phyloP scores from a whole-genome alignment of 1,140 invertebrate genomes.

The Trichoplusia ni region DNA sequence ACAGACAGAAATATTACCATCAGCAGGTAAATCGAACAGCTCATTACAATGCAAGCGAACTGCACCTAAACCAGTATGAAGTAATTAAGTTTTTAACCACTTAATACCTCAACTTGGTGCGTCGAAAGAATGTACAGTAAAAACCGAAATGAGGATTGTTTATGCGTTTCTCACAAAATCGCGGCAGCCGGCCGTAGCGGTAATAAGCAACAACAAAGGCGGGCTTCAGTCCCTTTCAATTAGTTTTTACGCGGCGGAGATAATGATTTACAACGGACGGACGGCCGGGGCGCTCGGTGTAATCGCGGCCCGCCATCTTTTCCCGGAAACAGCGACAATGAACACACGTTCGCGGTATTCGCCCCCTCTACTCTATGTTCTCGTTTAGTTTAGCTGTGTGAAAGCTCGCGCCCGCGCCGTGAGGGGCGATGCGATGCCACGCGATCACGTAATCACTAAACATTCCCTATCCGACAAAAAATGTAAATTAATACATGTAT shows the following conservation, averaged over 20 bases:
- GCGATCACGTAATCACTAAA: neutral
- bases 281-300: conserved; percentile 39
- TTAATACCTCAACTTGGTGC: conserved; percentile 2
- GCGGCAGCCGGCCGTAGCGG: conserved; percentile 24
- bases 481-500: too few species aligned
- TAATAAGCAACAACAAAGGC: conserved; percentile 60
- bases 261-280: conserved; percentile 57
- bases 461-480: too few species aligned
- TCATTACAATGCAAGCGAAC: neutral
- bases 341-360: conserved; percentile 45
- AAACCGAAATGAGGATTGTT: conserved; percentile 32
- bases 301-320: conserved; percentile 62
- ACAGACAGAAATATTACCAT: too few species aligned
- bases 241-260: conserved; percentile 57
- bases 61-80: conserved; percentile 12
- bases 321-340: conserved; percentile 67
- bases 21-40: too few species aligned
- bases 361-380: conserved; percentile 32
- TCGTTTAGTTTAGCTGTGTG: conserved; percentile 23
- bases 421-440: neutral
- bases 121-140: conserved; percentile 27
- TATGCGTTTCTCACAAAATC: conserved; percentile 35
- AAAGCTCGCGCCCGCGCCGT: conserved; percentile 17
- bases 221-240: conserved; percentile 53
- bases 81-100: conserved; percentile 18